Evolutionary conservation across 2,113 vertebrate species (phyloP).

Genomic region (Actenoides lindsayi): DNA sequence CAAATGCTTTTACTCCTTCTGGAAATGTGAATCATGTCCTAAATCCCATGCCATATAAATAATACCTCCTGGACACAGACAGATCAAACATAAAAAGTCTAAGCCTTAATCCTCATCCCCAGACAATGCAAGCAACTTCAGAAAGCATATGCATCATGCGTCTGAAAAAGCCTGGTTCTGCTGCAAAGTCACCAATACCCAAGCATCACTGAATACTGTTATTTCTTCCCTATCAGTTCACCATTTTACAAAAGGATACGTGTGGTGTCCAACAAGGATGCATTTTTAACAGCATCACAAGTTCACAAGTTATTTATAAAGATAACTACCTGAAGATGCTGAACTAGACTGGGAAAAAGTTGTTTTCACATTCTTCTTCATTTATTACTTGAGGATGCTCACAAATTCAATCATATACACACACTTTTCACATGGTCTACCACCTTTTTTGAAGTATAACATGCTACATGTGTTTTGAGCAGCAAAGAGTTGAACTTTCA

Average conservation of each 20-base stretch:
- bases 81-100: conserved; percentile 61
- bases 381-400: not conserved
- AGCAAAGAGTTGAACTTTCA: not conserved
- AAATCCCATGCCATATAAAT: conserved; percentile 51
- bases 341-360: not conserved
- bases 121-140: conserved; percentile 38
- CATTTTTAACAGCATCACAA: not conserved
- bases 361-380: not conserved
- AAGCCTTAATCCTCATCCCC: conserved; percentile 55
- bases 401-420: rapidly evolving
- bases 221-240: not conserved
- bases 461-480: not conserved
- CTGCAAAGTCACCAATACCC: not conserved
- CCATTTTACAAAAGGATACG: not conserved
- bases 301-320: not conserved
- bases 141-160: not conserved
- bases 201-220: rapidly evolving
- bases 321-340: not conserved
- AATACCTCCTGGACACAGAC: conserved; percentile 58
- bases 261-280: not conserved
- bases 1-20: conserved; percentile 34
- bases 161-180: not conserved
- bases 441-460: not conserved
- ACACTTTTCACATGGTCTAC: rapidly evolving
- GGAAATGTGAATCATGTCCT: conserved; percentile 20